Conservation (phyloP, 2,888 invertebrate genomes). For the Cheilosia pagana region DNA sequence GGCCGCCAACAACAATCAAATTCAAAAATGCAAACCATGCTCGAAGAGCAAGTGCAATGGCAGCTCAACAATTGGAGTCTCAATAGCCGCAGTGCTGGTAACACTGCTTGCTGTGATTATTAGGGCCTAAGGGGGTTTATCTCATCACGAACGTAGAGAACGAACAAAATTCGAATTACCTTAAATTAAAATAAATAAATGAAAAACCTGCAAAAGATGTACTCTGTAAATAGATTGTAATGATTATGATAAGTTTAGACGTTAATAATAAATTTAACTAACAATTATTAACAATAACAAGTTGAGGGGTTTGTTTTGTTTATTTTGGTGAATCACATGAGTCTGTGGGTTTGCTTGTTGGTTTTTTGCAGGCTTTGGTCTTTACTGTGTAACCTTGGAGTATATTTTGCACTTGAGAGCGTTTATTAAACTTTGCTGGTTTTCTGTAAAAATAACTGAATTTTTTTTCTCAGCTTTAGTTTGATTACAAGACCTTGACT, state of each 20-base stretch:
- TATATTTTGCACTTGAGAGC: no score
- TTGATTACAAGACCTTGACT: no score
- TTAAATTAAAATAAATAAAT: constrained; percentile 46
- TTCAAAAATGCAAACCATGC: constrained; percentile 78
- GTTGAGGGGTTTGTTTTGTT: not conserved
- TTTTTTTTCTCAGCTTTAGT: no score
- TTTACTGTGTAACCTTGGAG: no score
- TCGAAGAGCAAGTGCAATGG: constrained; percentile 79
- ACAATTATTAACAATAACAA: not conserved
- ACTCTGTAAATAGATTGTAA: constrained; percentile 70
- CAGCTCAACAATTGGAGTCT: constrained; percentile 77
- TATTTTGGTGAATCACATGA: no score
- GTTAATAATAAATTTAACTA: constrained; percentile 56
- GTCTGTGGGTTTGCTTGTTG: no score
- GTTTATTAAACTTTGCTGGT: no score
- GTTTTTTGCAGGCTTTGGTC: no score
- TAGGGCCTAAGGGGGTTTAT: constrained; percentile 50
- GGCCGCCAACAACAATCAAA: constrained; percentile 62
- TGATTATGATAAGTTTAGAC: constrained; percentile 47
- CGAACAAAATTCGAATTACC: constrained; percentile 71
- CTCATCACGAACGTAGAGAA: not conserved
- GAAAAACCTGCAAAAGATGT: constrained; percentile 62
- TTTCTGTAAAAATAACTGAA: no score
- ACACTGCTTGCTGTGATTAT: constrained; percentile 77
- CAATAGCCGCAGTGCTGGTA: constrained; percentile 78